Conservation (phyloP, 2,113 vertebrate species). For the Varanus salvator region DNA sequence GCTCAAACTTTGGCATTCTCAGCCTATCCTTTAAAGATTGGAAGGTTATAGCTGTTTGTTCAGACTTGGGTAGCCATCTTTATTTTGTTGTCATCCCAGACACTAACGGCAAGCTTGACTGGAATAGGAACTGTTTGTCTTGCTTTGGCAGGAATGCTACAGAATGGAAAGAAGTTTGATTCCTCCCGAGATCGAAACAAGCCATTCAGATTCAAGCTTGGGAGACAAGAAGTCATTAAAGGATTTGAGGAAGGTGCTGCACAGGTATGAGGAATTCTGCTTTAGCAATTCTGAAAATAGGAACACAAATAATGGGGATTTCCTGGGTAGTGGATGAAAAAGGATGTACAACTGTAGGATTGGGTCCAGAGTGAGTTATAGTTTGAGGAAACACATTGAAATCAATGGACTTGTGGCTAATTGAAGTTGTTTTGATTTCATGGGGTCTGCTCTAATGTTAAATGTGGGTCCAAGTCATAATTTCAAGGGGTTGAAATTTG, state of each 20-base stretch:
- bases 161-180: slow-evolving; percentile 99
- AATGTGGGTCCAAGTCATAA: background rate
- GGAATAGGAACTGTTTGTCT: slow-evolving; percentile 44
- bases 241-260: slow-evolving; percentile 97
- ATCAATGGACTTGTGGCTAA: background rate
- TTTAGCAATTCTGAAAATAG: background rate
- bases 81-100: background rate
- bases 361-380: background rate
- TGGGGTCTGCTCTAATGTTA: background rate
- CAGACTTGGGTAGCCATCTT: background rate
- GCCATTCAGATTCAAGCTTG: slow-evolving; percentile 97
- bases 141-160: slow-evolving; percentile 89
- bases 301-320: background rate
- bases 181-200: slow-evolving; percentile 99
- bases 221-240: slow-evolving; percentile 96
- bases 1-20: background rate
- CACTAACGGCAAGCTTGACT: background rate
- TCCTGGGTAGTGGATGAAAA: background rate
- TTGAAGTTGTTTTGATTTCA: background rate
- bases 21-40: slow-evolving; percentile 25
- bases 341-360: background rate
- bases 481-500: background rate
- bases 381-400: background rate
- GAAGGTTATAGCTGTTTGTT: slow-evolving; percentile 31
- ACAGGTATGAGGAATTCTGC: slow-evolving; percentile 81